Conservation (phyloP, 2,888 invertebrate genomes). For the Drosophila koepferae region DNA sequence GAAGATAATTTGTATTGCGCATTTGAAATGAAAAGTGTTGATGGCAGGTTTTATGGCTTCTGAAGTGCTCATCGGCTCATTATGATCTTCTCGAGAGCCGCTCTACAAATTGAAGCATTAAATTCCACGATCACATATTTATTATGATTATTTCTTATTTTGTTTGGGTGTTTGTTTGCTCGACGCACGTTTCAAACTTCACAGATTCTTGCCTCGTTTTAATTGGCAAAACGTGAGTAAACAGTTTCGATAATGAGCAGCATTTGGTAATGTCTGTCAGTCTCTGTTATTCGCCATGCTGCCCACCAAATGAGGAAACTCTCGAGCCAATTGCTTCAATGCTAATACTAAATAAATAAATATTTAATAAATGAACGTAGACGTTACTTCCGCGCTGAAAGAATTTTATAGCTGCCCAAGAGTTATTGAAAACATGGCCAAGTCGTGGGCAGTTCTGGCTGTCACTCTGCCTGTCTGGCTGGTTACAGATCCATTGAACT, state of each 20-base stretch:
- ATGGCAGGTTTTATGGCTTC: slow-evolving; percentile 47
- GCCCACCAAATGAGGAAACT: slow-evolving; percentile 62
- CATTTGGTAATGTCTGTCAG: slow-evolving; percentile 47
- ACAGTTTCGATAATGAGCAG: slow-evolving; percentile 71
- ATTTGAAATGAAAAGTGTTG: slow-evolving; percentile 77
- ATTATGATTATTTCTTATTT: slow-evolving; percentile 26
- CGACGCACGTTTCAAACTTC: slow-evolving; percentile 64
- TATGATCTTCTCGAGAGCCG: slow-evolving; percentile 68
- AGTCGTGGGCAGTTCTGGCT: slow-evolving; percentile 8
- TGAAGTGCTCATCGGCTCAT: slow-evolving; percentile 57
- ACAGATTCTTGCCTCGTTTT: slow-evolving; percentile 59
- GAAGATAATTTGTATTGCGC: slow-evolving; percentile 59
- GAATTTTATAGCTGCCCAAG: slow-evolving; percentile 17
- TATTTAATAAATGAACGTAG: slow-evolving; percentile 38
- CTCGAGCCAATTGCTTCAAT: slow-evolving; percentile 70
- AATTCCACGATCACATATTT: slow-evolving; percentile 44
- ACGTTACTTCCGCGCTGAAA: slow-evolving; percentile 39
- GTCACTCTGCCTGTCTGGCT: slow-evolving; percentile 7
- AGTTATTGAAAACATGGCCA: slow-evolving; percentile 13
- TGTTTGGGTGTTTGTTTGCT: slow-evolving; percentile 55
- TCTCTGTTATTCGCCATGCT: slow-evolving; percentile 16
- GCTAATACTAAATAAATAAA: slow-evolving; percentile 52
- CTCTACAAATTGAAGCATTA: slow-evolving; percentile 77
- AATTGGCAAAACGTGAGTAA: slow-evolving; percentile 78
- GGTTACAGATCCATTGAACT: slow-evolving; percentile 53